Evolutionary conservation across 2,888 invertebrate species (phyloP).

Genomic region (Podabrus alpinus): DNA sequence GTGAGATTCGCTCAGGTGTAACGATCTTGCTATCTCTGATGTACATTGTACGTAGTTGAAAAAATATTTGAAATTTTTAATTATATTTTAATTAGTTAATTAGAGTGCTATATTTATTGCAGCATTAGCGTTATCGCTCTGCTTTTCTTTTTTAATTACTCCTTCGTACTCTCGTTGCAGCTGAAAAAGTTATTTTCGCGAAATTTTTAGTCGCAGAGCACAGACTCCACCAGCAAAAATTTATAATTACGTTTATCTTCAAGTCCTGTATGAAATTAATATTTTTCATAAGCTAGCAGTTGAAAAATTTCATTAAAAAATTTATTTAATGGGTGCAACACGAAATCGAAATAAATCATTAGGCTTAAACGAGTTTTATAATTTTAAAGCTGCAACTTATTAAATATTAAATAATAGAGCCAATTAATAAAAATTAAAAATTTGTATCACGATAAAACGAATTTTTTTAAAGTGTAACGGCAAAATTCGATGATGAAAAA

Average conservation of each 20-base stretch:
- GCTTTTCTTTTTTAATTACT: neutral
- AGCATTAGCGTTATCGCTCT: neutral
- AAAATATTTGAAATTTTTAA: neutral
- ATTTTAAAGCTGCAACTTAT: slow-evolving; percentile 13
- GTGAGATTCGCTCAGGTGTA: slow-evolving; percentile 24
- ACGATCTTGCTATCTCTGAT: slow-evolving; percentile 15
- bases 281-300: neutral
- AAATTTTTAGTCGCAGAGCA: no score
- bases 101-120: neutral
- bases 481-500: neutral
- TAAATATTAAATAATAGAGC: slow-evolving; percentile 10
- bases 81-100: neutral
- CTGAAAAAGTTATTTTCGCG: neutral
- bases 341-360: slow-evolving; percentile 5
- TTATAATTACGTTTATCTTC: neutral
- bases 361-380: neutral
- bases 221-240: no score
- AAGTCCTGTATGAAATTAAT: neutral
- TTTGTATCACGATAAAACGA: slow-evolving; percentile 12
- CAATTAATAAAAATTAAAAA: slow-evolving; percentile 18
- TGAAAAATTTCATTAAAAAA: neutral
- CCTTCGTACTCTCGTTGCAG: neutral
- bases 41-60: neutral
- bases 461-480: slow-evolving; percentile 6
- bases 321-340: neutral